Conservation (phyloP, 2,113 vertebrate genomes). For the Drymodes brunneopygia region DNA sequence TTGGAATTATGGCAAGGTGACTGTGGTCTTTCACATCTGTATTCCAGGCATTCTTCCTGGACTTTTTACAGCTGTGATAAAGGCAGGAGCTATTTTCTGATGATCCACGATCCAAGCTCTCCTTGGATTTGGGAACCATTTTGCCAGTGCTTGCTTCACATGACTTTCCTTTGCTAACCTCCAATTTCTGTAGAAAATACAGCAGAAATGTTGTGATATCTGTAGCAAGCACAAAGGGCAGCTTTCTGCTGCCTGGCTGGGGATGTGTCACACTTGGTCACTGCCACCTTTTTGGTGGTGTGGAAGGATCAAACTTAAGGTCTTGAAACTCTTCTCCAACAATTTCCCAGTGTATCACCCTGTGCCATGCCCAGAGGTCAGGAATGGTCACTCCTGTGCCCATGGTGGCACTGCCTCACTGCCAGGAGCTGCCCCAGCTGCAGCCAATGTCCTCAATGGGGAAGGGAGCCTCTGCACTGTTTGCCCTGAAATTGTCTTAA, state of each 20-base stretch:
- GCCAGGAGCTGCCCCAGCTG: not conserved
- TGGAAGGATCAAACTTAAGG: not conserved
- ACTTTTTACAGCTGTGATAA: not conserved
- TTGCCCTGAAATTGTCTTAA: too few species aligned
- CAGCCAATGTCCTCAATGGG: not conserved
- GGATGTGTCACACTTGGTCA: not conserved
- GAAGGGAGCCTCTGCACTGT: not conserved
- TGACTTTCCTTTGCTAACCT: not conserved
- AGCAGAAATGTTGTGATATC: not conserved
- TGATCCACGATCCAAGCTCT: not conserved
- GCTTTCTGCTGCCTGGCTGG: not conserved
- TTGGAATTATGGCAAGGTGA: not conserved
- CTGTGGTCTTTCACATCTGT: not conserved
- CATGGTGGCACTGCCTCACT: accelerated
- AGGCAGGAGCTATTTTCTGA: not conserved
- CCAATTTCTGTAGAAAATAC: not conserved
- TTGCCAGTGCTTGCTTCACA: not conserved
- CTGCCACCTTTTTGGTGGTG: not conserved
- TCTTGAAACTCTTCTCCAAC: not conserved
- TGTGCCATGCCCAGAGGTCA: too few species aligned
- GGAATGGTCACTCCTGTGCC: not conserved
- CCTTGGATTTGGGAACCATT: not conserved
- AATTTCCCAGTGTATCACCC: accelerated
- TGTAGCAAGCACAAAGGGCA: not conserved
- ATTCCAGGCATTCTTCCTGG: not conserved